Conservation (phyloP, 2,888 invertebrate genomes). For the Nowickia ferox region DNA sequence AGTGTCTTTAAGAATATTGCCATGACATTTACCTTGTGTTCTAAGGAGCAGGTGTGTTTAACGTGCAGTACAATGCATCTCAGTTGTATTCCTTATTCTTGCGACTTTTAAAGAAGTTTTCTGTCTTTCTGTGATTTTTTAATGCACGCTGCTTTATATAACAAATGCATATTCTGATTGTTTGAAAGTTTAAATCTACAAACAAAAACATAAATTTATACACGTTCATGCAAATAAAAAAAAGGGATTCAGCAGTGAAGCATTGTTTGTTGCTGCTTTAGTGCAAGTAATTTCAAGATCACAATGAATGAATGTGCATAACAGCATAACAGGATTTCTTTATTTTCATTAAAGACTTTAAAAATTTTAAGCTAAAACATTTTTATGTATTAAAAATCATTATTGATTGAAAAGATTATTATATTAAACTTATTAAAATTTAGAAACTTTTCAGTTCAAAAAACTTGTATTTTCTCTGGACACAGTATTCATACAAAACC, state of each 20-base stretch:
- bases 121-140: slow-evolving; percentile 55
- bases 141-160: slow-evolving; percentile 39
- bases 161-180: slow-evolving; percentile 37
- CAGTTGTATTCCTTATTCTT: neutral
- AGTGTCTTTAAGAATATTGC: slow-evolving; percentile 27
- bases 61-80: slow-evolving; percentile 12
- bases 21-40: slow-evolving; percentile 53
- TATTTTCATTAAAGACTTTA: neutral
- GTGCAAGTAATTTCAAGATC: slow-evolving; percentile 9
- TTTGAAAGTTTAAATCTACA: slow-evolving; percentile 5
- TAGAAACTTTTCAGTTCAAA: too few species aligned
- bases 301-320: neutral
- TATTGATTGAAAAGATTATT: too few species aligned
- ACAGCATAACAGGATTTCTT: neutral
- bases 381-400: too few species aligned
- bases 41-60: slow-evolving; percentile 37
- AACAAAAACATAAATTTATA: slow-evolving; percentile 13
- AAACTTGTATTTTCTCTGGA: too few species aligned
- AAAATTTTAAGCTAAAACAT: neutral
- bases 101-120: neutral
- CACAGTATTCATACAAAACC: too few species aligned
- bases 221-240: slow-evolving; percentile 14
- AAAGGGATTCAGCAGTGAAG: neutral
- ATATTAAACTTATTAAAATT: too few species aligned
- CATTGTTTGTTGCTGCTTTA: neutral